A percentile compares a stretch with the other conserved stretches of the same genome.
These are phyloP conservation scores for Melanerpes aurifrons DNA, from an alignment of 2,113 vertebrate genomes.

Conservation along the genomic window DNA sequence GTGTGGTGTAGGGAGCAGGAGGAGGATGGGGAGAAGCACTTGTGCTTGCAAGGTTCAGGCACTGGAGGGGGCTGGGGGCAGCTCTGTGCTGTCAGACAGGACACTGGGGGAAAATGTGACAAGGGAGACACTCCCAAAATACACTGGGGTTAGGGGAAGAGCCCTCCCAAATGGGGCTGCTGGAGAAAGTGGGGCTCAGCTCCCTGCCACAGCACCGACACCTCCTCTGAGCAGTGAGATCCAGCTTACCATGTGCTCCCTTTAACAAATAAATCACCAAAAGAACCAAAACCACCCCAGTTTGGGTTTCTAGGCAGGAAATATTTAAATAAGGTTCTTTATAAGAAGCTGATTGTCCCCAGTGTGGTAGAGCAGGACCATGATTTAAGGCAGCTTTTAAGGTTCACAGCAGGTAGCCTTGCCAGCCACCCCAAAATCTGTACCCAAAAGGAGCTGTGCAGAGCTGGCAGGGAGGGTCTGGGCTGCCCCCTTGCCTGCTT, in stretches of 20 bases:
- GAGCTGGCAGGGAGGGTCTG: background rate
- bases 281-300: background rate
- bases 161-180: background rate
- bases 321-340: constrained; percentile 38
- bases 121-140: background rate
- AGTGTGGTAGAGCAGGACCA: background rate
- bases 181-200: background rate
- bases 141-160: background rate
- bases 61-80: background rate
- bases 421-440: background rate
- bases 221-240: background rate
- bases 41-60: background rate
- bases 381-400: constrained; percentile 63
- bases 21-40: background rate
- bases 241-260: constrained; percentile 40
- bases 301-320: background rate
- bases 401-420: background rate
- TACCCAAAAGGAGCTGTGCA: background rate
- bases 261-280: background rate
- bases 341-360: constrained; percentile 46
- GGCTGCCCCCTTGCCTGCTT: background rate
- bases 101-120: background rate
- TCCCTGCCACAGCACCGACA: background rate
- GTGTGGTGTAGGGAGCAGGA: background rate
- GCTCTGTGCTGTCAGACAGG: background rate